Base-by-base conservation (phyloP, 1,140 invertebrate genomes). In the Aphaenogaster floridana region DNA sequence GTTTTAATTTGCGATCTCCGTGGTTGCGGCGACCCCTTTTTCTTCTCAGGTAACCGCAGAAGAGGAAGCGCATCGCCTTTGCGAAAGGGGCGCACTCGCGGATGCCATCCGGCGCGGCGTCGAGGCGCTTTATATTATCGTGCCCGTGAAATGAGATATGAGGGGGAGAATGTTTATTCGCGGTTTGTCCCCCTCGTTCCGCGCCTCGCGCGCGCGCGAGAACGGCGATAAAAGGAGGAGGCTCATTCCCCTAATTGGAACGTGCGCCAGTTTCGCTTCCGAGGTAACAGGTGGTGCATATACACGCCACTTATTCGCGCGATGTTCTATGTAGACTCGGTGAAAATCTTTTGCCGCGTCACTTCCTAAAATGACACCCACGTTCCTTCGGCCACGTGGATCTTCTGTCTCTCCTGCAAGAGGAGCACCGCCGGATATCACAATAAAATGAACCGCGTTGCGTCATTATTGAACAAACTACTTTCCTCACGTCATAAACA, bases 191-290 rank as follows among this genome's bases (percentile, higher is more conserved):
- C 80, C 85, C 86, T 83, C 86, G 84, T 91, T 80, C 83, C 79
- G 57, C n/a, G 80, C 0, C 15, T 36, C 42, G 54, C 50, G 63
- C 28, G 45, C 57, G 45, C 57, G 57, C 69, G 69, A 86, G 79
- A 87, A 91, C 74, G 50, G 57, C 86, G 88, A 91, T 91, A 91
- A 92, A 90, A 88, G 81, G 76, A 81, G 78, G 28, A 86, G 88
- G 83, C 89, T 91, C 87, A 64, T 90, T 90, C 90, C 90, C 90
- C 84, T 92, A 92, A 92, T 92, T 92, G 87, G 88, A 92, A 78
- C 85, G 64, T 48, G 64, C 78, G 81, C 80, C 84, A 76, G 89
- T 89, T 90, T 92, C 78, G 80, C 91, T 79, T 87, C 39, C 72
- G 71, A 77, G 90, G 89, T 91, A 92, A 92, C 91, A 92, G 91